These are phyloP conservation scores for Nemotelus nigrinus DNA, from an alignment of 2,888 invertebrate species.

Conservation along the genomic window DNA sequence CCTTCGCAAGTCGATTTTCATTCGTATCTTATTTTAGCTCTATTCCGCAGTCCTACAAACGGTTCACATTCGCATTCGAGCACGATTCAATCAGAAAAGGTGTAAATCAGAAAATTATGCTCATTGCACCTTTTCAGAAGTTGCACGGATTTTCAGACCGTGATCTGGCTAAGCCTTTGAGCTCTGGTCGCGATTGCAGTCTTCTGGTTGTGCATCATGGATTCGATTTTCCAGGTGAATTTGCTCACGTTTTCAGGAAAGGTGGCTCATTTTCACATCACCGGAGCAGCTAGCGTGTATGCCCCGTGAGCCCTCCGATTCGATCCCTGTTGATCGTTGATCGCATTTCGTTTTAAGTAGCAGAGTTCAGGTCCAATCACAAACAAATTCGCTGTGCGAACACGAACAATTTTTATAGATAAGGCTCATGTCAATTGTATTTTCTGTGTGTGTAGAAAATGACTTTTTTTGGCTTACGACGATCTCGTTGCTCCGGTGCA, in stretches of 20 bases:
- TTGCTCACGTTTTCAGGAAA: slow-evolving; percentile 9
- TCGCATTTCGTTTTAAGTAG: slow-evolving; percentile 44
- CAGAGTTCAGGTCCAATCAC: slow-evolving; percentile 43
- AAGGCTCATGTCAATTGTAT: slow-evolving; percentile 15
- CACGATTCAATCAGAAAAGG: slow-evolving; percentile 45
- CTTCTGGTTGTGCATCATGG: not conserved
- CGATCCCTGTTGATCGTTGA: slow-evolving; percentile 32
- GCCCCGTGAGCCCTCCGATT: slow-evolving; percentile 26
- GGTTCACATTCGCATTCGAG: slow-evolving; percentile 35
- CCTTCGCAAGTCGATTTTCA: not conserved
- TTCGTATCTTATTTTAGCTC: not conserved
- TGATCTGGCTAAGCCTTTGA: not conserved
- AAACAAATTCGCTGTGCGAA: slow-evolving; percentile 35
- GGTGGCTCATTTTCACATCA: slow-evolving; percentile 27
- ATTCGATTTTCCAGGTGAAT: slow-evolving; percentile 25
- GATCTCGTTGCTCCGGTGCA: not conserved
- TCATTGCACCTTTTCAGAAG: slow-evolving; percentile 41
- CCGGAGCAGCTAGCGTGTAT: slow-evolving; percentile 13
- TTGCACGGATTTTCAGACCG: not conserved
- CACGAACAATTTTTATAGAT: slow-evolving; percentile 18
- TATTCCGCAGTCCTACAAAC: not conserved
- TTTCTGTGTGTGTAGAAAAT: slow-evolving; percentile 6
- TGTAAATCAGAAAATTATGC: slow-evolving; percentile 47
- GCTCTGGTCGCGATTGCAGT: not conserved
- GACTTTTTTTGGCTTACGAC: slow-evolving; percentile 5